Conservation (phyloP, 2,888 invertebrate genomes). For the Achlya flavicornis region DNA sequence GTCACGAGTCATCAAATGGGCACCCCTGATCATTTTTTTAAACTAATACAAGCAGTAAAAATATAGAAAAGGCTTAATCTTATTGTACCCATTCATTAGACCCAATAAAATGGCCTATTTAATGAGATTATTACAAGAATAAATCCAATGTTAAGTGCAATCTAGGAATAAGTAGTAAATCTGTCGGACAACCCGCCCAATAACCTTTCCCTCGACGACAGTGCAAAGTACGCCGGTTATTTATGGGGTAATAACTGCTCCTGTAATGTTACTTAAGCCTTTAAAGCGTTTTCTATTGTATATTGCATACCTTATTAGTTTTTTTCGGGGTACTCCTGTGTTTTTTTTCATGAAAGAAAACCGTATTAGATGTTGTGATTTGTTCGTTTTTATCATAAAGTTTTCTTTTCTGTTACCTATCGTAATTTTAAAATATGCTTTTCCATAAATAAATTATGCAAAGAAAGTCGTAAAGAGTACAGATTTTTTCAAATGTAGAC, state of each 20-base stretch:
- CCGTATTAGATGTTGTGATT: background rate
- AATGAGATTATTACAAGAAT: slow-evolving; percentile 13
- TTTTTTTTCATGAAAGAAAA: background rate
- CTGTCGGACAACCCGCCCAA: slow-evolving; percentile 17
- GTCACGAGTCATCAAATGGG: no score
- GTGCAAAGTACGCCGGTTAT: slow-evolving; percentile 46
- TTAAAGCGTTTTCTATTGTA: slow-evolving; percentile 41
- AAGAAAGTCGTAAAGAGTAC: no score
- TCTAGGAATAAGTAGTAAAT: slow-evolving; percentile 25
- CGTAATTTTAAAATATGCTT: no score
- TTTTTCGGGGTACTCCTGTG: background rate
- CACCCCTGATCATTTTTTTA: no score
- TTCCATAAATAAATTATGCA: no score
- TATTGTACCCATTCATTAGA: background rate
- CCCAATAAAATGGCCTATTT: background rate
- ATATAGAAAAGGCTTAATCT: background rate
- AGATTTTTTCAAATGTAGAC: no score
- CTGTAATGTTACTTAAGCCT: slow-evolving; percentile 47
- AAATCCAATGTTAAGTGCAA: slow-evolving; percentile 19
- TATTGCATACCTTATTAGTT: slow-evolving; percentile 21
- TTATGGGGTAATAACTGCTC: slow-evolving; percentile 59
- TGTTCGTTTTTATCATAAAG: background rate
- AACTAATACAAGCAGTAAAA: background rate
- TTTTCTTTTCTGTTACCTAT: no score
- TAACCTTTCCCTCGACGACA: slow-evolving; percentile 42